Conservation (phyloP, 2,888 invertebrate species). For the Macrophya annulata region DNA sequence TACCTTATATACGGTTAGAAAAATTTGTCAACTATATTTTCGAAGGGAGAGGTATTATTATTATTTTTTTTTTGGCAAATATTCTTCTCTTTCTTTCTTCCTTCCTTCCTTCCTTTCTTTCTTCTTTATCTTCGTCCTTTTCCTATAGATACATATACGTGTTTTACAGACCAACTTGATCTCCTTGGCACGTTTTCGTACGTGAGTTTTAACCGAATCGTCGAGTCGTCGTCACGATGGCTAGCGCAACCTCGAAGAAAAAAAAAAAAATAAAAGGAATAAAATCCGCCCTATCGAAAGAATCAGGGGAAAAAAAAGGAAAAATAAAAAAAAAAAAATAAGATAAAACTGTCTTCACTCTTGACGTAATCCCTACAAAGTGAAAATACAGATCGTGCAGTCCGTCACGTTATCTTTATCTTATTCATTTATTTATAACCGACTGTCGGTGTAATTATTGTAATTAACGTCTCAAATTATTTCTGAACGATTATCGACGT, state of each 20-base stretch:
- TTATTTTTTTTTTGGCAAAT: neutral
- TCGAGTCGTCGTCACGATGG: constrained; percentile 1
- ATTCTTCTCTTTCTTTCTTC: neutral
- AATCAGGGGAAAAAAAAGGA: neutral
- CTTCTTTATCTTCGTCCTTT: neutral
- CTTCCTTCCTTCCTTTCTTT: neutral
- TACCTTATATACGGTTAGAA: neutral
- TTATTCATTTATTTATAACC: neutral
- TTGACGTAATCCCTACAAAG: constrained; percentile 26
- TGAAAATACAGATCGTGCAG: constrained; percentile 1
- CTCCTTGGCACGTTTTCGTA: constrained; percentile 28
- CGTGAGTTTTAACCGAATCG: constrained; percentile 41
- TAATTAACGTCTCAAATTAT: neutral
- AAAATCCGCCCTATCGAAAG: neutral
- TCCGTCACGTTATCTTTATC: neutral
- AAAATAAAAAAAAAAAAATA: neutral
- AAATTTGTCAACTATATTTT: neutral
- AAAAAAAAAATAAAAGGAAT: neutral
- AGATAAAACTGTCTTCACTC: neutral
- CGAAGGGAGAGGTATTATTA: neutral
- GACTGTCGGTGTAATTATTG: neutral
- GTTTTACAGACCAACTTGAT: neutral
- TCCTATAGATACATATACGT: neutral
- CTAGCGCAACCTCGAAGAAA: neutral
- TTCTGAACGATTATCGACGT: neutral